Evolutionary conservation across 2,113 vertebrate genomes (phyloP).

Genomic region (Tragulus kanchil): DNA sequence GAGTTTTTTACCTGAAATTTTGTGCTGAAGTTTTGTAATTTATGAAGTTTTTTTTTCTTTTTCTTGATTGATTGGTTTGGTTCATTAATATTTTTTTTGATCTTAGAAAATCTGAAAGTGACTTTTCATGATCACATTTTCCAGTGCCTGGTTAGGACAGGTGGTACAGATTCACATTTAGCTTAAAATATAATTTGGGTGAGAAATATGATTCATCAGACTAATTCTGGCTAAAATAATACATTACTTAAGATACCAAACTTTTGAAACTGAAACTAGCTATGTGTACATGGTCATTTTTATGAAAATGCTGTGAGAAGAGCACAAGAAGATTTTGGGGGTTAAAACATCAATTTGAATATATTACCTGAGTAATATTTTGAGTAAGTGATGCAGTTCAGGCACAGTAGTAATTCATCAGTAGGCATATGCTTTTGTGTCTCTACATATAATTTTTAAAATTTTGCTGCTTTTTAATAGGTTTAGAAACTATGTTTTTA

Average conservation of each 20-base stretch:
- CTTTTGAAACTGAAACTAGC: slow-evolving; percentile 53
- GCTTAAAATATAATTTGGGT: slow-evolving; percentile 4
- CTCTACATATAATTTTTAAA: slow-evolving; percentile 26
- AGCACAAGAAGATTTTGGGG: not conserved
- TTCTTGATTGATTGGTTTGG: not conserved
- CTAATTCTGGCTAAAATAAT: slow-evolving; percentile 47
- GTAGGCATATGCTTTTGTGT: slow-evolving; percentile 10
- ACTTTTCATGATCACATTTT: slow-evolving; percentile 44
- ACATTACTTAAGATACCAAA: not conserved
- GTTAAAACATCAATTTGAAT: slow-evolving; percentile 14
- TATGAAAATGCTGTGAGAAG: not conserved
- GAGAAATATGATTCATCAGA: slow-evolving; percentile 33
- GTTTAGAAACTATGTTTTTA: slow-evolving; percentile 45
- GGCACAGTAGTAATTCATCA: slow-evolving; percentile 31
- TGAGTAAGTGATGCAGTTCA: not conserved
- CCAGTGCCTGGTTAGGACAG: not conserved
- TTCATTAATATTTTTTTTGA: not conserved
- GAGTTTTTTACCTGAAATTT: slow-evolving; percentile 48
- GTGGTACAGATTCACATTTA: slow-evolving; percentile 16
- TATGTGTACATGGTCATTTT: not conserved
- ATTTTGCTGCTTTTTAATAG: not conserved
- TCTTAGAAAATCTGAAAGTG: not conserved
- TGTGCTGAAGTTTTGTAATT: slow-evolving; percentile 35
- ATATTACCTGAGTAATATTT: slow-evolving; percentile 8
- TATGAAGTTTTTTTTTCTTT: not conserved